These are phyloP conservation scores for Drosophila pachea DNA, from an alignment of 1,140 invertebrate species.

Conservation along the genomic window DNA sequence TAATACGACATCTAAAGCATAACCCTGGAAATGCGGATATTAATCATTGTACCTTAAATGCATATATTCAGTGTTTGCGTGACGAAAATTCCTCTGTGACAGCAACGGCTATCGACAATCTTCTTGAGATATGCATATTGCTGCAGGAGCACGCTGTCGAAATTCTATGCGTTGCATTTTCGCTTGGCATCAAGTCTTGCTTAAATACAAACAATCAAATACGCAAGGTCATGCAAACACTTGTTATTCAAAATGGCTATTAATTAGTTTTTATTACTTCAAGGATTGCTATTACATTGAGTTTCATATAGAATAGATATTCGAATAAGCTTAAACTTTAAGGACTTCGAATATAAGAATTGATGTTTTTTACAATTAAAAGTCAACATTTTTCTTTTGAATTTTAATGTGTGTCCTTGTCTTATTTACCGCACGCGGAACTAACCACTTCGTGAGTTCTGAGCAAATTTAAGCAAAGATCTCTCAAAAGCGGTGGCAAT, in stretches of 20 bases:
- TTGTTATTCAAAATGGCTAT: conserved; percentile 91
- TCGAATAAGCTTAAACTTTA: no score
- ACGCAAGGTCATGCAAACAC: conserved; percentile 87
- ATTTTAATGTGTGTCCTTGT: no score
- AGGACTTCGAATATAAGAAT: no score
- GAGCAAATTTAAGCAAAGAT: no score
- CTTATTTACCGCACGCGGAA: no score
- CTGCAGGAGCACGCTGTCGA: conserved; percentile 90
- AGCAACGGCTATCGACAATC: conserved; percentile 87
- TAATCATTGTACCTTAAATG: conserved; percentile 83
- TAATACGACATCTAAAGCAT: conserved; percentile 84
- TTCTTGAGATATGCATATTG: conserved; percentile 90
- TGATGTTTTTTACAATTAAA: no score
- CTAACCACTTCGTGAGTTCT: no score
- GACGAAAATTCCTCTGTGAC: conserved; percentile 88
- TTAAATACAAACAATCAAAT: conserved; percentile 89
- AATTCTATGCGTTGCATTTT: conserved; percentile 89
- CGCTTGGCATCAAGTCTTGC: conserved; percentile 88
- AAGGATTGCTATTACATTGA: background rate
- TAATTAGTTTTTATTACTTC: conserved; percentile 65
- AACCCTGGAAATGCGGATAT: conserved; percentile 81
- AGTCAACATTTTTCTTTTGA: no score
- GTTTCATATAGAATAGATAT: no score
- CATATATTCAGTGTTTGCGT: conserved; percentile 89
- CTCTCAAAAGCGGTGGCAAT: no score